Conservation (phyloP, 2,888 invertebrate species). For the Criorhina ranunculi region DNA sequence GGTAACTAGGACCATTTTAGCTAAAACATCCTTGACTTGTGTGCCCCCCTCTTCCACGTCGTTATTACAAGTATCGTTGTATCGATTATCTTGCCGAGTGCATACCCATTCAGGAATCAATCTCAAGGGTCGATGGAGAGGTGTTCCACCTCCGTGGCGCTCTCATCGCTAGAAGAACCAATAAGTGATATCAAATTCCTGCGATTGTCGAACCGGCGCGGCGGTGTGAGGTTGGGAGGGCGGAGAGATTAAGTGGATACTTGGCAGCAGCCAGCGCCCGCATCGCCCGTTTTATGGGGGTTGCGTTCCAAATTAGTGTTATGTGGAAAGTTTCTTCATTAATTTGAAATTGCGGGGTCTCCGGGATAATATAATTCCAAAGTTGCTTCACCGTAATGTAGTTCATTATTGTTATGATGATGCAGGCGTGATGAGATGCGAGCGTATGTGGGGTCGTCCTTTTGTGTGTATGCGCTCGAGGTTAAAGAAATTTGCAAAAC, state of each 20-base stretch:
- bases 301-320: constrained; percentile 69
- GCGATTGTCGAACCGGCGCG: constrained; percentile 3
- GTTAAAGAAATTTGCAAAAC: constrained; percentile 28
- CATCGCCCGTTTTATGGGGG: constrained; percentile 38
- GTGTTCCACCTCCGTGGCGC: constrained; percentile 25
- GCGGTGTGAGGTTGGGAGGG: not conserved
- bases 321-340: constrained; percentile 74
- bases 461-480: not conserved
- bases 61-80: constrained; percentile 53
- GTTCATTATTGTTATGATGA: constrained; percentile 57
- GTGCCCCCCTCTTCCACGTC: constrained; percentile 44
- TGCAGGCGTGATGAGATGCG: constrained; percentile 26
- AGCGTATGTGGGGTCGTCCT: not conserved
- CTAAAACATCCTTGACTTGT: constrained; percentile 38
- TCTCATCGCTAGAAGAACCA: constrained; percentile 41
- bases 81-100: constrained; percentile 58
- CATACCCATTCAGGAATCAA: constrained; percentile 54
- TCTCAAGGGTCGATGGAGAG: constrained; percentile 47
- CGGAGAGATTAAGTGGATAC: constrained; percentile 33
- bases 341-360: constrained; percentile 69
- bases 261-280: constrained; percentile 21
- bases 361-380: constrained; percentile 65
- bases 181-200: constrained; percentile 58
- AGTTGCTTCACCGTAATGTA: constrained; percentile 54
- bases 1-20: constrained; percentile 23